phyloP scores from a whole-genome alignment of 2,888 invertebrate genomes.

The Xestia sexstrigata region DNA sequence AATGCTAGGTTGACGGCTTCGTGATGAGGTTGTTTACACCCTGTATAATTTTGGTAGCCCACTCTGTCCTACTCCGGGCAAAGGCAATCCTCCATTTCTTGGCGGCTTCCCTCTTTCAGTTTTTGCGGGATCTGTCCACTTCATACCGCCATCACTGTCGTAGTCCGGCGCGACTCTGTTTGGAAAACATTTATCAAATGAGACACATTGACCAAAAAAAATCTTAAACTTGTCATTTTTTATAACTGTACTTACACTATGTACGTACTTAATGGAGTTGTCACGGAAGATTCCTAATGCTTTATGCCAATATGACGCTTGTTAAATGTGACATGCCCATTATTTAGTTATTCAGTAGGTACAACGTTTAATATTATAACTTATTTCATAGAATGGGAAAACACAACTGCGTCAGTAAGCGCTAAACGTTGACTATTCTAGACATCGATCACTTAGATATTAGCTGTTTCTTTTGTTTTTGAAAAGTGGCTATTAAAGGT shows the following conservation, averaged over 20 bases:
- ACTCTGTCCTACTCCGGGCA: not conserved
- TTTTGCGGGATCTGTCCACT: not conserved
- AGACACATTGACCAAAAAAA: not conserved
- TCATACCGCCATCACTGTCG: not conserved
- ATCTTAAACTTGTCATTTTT: not conserved
- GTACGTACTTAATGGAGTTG: not conserved
- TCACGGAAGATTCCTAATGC: not conserved
- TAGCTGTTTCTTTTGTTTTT: not conserved
- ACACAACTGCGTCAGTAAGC: conserved; percentile 19
- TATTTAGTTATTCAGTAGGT: not conserved
- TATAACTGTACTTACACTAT: not conserved
- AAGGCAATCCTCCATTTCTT: not conserved
- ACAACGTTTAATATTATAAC: not conserved
- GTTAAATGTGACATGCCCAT: not conserved
- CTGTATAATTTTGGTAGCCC: not conserved
- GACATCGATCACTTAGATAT: not conserved
- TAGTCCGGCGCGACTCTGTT: not conserved
- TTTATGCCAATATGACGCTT: not conserved
- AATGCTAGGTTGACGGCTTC: too few relatives aligned
- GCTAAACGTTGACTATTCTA: not conserved
- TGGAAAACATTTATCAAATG: not conserved
- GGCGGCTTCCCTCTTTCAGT: not conserved
- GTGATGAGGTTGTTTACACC: too few relatives aligned
- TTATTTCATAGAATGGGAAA: not conserved
- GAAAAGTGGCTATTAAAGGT: not conserved